Conservation (phyloP, 2,888 invertebrate genomes). For the Drosophila macrospina region DNA sequence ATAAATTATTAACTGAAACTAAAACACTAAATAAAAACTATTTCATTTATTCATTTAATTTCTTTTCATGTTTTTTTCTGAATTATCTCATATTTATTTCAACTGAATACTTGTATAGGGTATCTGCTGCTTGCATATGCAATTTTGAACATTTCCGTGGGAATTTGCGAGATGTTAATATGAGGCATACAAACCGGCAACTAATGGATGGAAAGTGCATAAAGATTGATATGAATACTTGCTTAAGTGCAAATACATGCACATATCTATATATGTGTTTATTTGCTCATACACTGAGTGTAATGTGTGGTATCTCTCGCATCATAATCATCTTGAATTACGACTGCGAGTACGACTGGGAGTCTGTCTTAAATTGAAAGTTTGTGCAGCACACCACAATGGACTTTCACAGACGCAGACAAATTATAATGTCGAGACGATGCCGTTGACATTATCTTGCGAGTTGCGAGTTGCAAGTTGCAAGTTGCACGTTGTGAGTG, state of each 20-base stretch:
- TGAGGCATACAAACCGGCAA: conserved; percentile 23
- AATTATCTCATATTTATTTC: too few species aligned
- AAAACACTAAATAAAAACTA: too few species aligned
- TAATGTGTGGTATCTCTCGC: conserved; percentile 40
- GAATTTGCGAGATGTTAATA: conserved; percentile 24
- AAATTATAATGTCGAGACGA: conserved; percentile 37
- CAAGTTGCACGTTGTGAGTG: conserved; percentile 15
- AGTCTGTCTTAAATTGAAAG: conserved; percentile 63
- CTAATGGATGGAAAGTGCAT: conserved; percentile 45
- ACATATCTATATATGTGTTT: neutral
- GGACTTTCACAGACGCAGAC: conserved; percentile 69
- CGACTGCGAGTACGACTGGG: conserved; percentile 30
- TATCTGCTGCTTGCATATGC: conserved; percentile 4
- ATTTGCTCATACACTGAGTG: neutral
- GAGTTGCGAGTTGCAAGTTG: conserved; percentile 9
- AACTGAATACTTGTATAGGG: conserved; percentile 20
- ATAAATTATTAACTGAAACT: too few species aligned
- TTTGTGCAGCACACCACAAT: conserved; percentile 51
- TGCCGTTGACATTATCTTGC: conserved; percentile 64
- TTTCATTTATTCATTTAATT: too few species aligned
- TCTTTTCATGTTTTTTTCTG: too few species aligned
- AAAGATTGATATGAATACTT: conserved; percentile 28
- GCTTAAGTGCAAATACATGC: conserved; percentile 6
- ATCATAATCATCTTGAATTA: conserved; percentile 47
- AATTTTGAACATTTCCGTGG: conserved; percentile 23